These are phyloP conservation scores for Hexactinellida sp. DNA, from an alignment of 37 sponge, comb jelly and placozoan genomes.

Conservation along the genomic window DNA sequence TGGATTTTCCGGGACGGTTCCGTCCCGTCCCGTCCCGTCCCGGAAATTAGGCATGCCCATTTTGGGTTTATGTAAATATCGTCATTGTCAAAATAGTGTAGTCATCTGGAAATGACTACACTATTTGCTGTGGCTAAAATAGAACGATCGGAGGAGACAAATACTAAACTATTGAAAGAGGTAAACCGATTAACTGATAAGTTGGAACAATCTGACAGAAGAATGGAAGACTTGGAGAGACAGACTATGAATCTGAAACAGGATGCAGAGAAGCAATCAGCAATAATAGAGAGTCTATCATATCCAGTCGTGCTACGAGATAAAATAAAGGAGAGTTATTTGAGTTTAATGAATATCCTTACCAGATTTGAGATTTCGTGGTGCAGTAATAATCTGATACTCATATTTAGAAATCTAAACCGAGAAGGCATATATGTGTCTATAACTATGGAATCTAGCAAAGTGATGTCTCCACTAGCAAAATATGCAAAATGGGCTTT, in stretches of 20 bases:
- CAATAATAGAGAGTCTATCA: neutral
- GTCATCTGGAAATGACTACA: neutral
- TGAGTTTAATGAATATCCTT: no score
- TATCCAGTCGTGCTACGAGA: neutral
- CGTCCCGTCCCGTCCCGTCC: no score
- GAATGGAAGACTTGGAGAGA: no score
- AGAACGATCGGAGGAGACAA: no score
- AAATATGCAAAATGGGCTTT: conserved; percentile 9
- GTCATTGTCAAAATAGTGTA: no score
- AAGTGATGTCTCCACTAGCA: neutral
- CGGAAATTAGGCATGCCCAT: no score
- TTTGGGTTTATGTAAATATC: no score
- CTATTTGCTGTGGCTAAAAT: neutral
- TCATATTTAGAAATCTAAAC: neutral
- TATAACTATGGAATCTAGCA: neutral
- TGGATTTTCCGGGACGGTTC: no score
- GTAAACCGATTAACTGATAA: no score
- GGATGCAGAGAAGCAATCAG: neutral
- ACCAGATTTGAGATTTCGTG: neutral
- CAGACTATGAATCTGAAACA: no score
- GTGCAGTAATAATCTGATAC: neutral
- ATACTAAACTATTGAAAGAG: no score
- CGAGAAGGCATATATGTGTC: neutral
- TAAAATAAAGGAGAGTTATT: neutral
- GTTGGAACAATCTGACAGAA: no score